These are phyloP conservation scores for Regulus satrapa DNA, from an alignment of 2,113 vertebrate species.

Conservation along the genomic window DNA sequence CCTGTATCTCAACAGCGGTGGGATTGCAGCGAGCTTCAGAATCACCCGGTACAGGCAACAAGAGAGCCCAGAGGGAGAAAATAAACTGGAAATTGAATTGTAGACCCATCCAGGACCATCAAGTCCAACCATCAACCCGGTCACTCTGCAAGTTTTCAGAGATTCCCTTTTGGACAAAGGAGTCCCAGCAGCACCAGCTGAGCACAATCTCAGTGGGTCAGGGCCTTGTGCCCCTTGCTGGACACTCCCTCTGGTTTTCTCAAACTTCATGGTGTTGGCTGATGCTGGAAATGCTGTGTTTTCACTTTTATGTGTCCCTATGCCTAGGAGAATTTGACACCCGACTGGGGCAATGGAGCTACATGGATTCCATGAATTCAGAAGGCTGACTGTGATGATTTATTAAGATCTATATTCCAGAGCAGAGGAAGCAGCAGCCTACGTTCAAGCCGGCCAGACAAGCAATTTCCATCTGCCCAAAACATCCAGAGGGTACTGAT, in stretches of 20 bases:
- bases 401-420: no score
- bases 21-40: background rate
- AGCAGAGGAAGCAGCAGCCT: no score
- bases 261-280: background rate
- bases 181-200: background rate
- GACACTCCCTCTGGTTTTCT: rapidly evolving
- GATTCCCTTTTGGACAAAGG: background rate
- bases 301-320: background rate
- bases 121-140: rapidly evolving
- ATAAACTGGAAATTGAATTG: background rate
- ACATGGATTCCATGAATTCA: no score
- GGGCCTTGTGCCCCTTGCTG: background rate
- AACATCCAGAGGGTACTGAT: no score
- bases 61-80: background rate
- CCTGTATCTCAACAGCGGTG: background rate
- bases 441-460: no score
- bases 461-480: no score
- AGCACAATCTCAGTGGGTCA: rapidly evolving
- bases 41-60: background rate
- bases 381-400: no score
- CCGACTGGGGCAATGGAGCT: no score
- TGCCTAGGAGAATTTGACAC: no score
- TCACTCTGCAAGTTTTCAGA: background rate
- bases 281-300: background rate
- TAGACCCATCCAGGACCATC: background rate